phyloP scores from a whole-genome alignment of 2,888 invertebrate genomes.

The Brachyptera putata region DNA sequence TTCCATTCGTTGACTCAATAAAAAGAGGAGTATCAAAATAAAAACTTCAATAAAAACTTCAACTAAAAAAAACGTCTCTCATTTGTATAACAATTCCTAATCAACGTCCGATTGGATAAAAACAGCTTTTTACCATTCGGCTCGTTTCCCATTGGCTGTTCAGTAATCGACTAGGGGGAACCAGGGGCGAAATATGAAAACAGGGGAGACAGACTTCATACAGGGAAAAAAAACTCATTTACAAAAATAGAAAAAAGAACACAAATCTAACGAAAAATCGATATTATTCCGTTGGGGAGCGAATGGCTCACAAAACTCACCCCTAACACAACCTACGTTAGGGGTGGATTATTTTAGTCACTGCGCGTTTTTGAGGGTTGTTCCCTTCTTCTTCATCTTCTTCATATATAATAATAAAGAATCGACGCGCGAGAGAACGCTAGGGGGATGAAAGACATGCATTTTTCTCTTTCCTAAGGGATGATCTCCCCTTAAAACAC shows the following conservation, averaged over 20 bases:
- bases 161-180: too few species aligned
- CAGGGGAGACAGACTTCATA: slow-evolving; percentile 3
- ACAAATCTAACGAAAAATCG: background rate
- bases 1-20: too few species aligned
- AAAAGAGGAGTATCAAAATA: slow-evolving; percentile 4
- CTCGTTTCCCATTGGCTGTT: background rate
- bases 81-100: background rate
- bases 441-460: background rate
- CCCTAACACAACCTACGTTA: slow-evolving; percentile 9
- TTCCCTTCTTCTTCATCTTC: background rate
- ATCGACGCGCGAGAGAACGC: background rate
- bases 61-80: background rate
- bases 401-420: background rate
- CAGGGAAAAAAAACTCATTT: background rate
- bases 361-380: slow-evolving; percentile 19
- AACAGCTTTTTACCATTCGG: background rate
- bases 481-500: slow-evolving; percentile 17
- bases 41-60: background rate
- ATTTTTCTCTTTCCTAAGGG: too few species aligned
- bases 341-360: slow-evolving; percentile 19
- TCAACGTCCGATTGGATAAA: background rate
- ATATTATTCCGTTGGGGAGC: background rate
- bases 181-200: too few species aligned
- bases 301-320: slow-evolving; percentile 7
- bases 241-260: background rate